These are phyloP conservation scores for Scolanthus callimorphus DNA, from an alignment of 92 coral and sea anemone species.

Conservation along the genomic window DNA sequence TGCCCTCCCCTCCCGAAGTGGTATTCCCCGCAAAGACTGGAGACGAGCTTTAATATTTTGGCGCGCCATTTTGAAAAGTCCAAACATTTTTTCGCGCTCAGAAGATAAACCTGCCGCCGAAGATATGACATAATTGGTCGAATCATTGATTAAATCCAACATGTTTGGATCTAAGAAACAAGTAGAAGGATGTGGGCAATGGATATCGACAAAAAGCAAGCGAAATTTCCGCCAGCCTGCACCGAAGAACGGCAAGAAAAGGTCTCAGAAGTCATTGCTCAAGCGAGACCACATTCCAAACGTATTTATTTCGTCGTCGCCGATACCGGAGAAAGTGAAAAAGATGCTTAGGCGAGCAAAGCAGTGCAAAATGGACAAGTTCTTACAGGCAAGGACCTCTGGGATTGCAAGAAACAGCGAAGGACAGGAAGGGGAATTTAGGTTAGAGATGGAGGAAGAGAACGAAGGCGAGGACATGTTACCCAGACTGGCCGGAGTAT, in stretches of 20 bases:
- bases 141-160: no score
- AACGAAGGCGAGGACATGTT: not conserved
- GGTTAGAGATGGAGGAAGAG: not conserved
- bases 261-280: conserved; percentile 10
- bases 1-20: conserved; percentile 7
- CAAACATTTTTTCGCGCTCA: no score
- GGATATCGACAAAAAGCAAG: conserved; percentile 73
- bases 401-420: not conserved
- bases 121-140: no score
- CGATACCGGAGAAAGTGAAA: conserved; percentile 49
- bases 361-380: conserved; percentile 59
- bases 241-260: conserved; percentile 3
- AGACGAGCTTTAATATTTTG: conserved; percentile 15
- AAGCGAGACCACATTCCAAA: conserved; percentile 23
- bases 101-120: no score
- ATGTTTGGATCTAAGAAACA: conserved; percentile 24
- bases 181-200: conserved; percentile 81
- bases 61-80: conserved; percentile 45
- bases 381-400: conserved; percentile 29
- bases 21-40: not conserved
- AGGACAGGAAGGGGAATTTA: not conserved
- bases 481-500: not conserved
- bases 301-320: conserved; percentile 38
- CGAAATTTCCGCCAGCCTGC: conserved; percentile 13
- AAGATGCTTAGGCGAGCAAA: conserved; percentile 43